These are phyloP conservation scores for Lasaia peninsularis DNA, from an alignment of 1,140 invertebrate species.

Conservation along the genomic window DNA sequence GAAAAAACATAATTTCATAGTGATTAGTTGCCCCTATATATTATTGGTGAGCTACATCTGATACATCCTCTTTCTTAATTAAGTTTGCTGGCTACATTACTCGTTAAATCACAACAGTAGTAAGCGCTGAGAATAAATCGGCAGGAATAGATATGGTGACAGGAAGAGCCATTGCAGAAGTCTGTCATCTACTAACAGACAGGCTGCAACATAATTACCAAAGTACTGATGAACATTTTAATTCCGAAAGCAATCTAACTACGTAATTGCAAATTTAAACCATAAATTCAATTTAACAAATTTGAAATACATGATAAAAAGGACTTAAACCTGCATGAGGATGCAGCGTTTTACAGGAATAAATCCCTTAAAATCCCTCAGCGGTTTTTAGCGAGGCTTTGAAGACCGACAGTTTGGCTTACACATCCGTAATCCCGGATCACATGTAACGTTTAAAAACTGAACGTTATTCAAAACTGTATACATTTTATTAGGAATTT, in stretches of 20 bases:
- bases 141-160: too few relatives aligned
- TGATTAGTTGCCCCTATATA: too few relatives aligned
- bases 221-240: too few relatives aligned
- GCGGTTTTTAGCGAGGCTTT: constrained; percentile 39
- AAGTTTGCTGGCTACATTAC: too few relatives aligned
- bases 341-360: constrained; percentile 32
- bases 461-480: constrained; percentile 10
- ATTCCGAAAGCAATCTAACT: background rate
- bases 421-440: constrained; percentile 43
- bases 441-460: constrained; percentile 31
- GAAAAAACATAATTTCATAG: too few relatives aligned
- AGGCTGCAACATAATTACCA: too few relatives aligned
- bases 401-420: constrained; percentile 37
- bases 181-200: too few relatives aligned
- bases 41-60: too few relatives aligned
- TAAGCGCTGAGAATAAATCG: too few relatives aligned
- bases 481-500: constrained; percentile 4
- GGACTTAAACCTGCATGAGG: constrained; percentile 29
- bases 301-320: constrained; percentile 10
- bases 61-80: too few relatives aligned
- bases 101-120: too few relatives aligned
- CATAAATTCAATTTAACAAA: constrained; percentile 7
- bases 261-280: background rate
- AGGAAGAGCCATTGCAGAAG: too few relatives aligned
- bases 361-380: constrained; percentile 43